A percentile compares a stretch with the other conserved stretches of the same genome.
These are phyloP conservation scores for Xylota sylvarum DNA, from an alignment of 2,888 invertebrate species.

Conservation along the genomic window DNA sequence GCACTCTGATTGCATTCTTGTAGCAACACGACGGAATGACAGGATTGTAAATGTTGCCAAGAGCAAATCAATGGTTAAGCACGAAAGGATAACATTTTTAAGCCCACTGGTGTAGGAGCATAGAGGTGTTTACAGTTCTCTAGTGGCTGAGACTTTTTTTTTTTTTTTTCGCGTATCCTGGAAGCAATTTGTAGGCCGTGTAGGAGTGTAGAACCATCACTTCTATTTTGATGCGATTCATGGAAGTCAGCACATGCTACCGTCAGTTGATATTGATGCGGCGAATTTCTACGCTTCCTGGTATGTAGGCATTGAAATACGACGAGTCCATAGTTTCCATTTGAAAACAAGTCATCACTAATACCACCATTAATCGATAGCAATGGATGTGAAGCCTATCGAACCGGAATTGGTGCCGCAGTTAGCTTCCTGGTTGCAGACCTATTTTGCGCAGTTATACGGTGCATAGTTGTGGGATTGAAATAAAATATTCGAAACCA, in stretches of 20 bases:
- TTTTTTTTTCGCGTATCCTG: neutral
- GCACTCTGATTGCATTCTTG: constrained; percentile 62
- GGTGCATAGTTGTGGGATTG: too few species aligned
- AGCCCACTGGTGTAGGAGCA: constrained; percentile 7
- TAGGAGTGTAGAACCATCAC: neutral
- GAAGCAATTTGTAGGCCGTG: neutral
- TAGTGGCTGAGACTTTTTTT: neutral
- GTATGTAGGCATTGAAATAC: too few species aligned
- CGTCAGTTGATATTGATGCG: too few species aligned
- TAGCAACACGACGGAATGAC: constrained; percentile 56
- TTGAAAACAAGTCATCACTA: too few species aligned
- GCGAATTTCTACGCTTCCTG: too few species aligned
- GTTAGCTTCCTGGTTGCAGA: too few species aligned
- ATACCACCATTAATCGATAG: too few species aligned
- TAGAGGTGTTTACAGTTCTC: constrained; percentile 25
- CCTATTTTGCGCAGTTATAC: too few species aligned
- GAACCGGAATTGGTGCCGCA: too few species aligned
- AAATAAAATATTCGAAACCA: too few species aligned
- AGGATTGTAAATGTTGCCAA: constrained; percentile 48
- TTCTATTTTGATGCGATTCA: neutral
- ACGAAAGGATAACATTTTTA: constrained; percentile 59
- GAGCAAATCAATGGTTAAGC: constrained; percentile 64
- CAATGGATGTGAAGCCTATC: too few species aligned
- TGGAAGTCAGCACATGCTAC: neutral
- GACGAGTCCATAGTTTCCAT: too few species aligned